Percentiles rank a stretch among this genome's conserved stretches.
These are phyloP conservation scores for Campylorhamphus procurvoides DNA, from an alignment of 2,113 vertebrate genomes.

Conservation along the genomic window DNA sequence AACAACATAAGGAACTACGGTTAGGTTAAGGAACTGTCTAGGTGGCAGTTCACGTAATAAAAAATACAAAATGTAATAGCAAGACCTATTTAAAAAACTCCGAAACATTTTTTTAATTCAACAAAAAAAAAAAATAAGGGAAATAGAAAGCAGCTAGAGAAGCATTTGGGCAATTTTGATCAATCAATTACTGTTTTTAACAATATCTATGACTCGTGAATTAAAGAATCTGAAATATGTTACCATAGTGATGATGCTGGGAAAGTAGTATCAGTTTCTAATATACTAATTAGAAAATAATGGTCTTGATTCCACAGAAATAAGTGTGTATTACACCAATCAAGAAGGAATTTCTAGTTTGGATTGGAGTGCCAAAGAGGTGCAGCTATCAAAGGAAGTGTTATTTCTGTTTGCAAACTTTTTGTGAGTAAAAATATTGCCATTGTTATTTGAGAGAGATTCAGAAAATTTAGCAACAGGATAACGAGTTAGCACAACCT, in stretches of 20 bases:
- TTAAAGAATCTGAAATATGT: background rate
- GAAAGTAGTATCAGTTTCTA: background rate
- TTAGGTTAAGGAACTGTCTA: background rate
- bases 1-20: background rate
- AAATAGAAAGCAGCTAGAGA: background rate
- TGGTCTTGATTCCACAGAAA: background rate
- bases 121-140: background rate
- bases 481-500: background rate
- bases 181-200: background rate
- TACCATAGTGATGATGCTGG: background rate
- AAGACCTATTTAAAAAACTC: background rate
- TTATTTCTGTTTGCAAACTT: background rate
- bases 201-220: background rate
- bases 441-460: background rate
- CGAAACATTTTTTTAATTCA: background rate
- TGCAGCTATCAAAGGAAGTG: background rate
- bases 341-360: background rate
- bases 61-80: background rate
- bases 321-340: background rate
- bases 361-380: background rate
- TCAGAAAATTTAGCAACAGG: background rate
- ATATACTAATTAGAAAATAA: conserved; percentile 1
- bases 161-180: background rate
- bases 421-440: background rate
- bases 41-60: background rate